Evolutionary conservation across 2,113 vertebrate species (phyloP).

Genomic region (Dipodomys merriami): DNA sequence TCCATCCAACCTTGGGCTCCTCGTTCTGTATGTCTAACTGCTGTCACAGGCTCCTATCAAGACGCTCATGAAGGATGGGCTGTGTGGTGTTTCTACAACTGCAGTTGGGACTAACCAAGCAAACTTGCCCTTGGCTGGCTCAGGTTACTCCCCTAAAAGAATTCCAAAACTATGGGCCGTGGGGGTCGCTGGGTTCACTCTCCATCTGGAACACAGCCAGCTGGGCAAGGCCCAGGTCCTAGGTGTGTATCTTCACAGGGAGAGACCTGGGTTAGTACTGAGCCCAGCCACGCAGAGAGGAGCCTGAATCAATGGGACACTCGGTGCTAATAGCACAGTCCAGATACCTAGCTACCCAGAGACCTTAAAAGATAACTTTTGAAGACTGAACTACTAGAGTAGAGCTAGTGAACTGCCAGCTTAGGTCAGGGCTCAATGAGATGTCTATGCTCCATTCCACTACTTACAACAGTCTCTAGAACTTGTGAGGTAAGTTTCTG

Average conservation of each 20-base stretch:
- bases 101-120: neutral
- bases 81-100: neutral
- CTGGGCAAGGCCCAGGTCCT: neutral
- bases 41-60: accelerated
- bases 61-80: neutral
- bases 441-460: neutral
- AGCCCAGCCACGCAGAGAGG: neutral
- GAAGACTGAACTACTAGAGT: neutral
- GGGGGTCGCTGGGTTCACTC: neutral
- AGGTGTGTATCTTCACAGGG: neutral
- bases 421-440: neutral
- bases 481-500: neutral
- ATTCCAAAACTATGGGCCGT: neutral
- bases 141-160: neutral
- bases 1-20: neutral
- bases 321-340: no score
- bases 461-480: neutral
- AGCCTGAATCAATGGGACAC: neutral
- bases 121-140: neutral
- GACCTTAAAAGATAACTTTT: no score
- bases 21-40: neutral
- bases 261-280: neutral
- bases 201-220: neutral
- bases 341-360: no score
- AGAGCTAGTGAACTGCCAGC: neutral